Percentiles rank a stretch among this genome's conserved stretches.
Evolutionary conservation across 2,113 vertebrate genomes (phyloP).

Genomic region (Cairina moschata): DNA sequence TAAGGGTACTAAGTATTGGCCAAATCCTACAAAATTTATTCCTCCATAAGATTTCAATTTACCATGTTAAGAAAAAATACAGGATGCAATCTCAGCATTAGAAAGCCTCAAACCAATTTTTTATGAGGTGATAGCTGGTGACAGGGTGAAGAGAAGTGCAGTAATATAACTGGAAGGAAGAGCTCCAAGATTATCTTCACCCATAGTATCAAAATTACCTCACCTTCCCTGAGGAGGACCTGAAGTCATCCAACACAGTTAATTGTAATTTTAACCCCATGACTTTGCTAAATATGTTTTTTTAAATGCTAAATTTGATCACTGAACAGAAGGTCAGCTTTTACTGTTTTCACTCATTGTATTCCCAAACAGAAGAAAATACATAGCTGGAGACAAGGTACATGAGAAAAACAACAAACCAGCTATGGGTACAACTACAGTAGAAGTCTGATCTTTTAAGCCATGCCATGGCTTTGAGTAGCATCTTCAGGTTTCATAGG

Average conservation of each 20-base stretch:
- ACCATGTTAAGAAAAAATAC: neutral
- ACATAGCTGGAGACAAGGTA: slow-evolving; percentile 45
- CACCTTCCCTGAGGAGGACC: neutral
- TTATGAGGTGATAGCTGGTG: neutral
- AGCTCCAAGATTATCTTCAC: neutral
- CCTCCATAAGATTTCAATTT: neutral
- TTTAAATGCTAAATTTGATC: neutral
- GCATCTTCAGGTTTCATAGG: slow-evolving; percentile 38
- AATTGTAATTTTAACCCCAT: neutral
- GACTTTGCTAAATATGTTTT: neutral
- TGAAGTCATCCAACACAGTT: neutral
- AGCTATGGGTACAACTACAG: slow-evolving; percentile 42
- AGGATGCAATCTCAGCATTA: neutral
- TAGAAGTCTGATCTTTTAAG: slow-evolving; percentile 41
- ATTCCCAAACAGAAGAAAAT: slow-evolving; percentile 57
- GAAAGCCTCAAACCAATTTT: neutral
- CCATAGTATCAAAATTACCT: neutral
- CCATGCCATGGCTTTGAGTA: slow-evolving; percentile 37
- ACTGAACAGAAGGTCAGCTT: neutral
- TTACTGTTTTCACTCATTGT: neutral
- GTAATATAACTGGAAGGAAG: neutral
- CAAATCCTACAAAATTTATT: neutral
- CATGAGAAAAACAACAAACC: slow-evolving; percentile 19
- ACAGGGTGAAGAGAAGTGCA: neutral
- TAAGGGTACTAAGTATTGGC: neutral